Evolutionary conservation across 2,888 invertebrate species (phyloP), one percentile per base, ranked within the genome.

Genomic region (Omphaloscelis lunosa): DNA sequence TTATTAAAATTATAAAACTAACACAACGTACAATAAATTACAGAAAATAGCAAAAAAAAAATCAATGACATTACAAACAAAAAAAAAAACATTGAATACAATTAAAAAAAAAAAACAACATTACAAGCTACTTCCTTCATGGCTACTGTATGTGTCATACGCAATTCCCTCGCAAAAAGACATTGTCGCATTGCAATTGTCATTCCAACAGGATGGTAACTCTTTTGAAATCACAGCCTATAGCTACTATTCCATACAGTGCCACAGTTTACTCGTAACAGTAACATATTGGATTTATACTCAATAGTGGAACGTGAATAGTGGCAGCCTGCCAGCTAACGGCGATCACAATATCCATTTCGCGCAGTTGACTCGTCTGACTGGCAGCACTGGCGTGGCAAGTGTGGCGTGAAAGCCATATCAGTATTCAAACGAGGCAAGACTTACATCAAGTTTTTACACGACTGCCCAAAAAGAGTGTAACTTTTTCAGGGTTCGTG

Each of bases 281-380:
- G 85, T 85, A 78, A 84, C 85, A 84, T 82, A 78, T 84, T 84
- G 83, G 83, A 85, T 84, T 84, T 84, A 85, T 84, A 85, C 85
- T 78, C 75, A 58, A 72, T 82, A 85, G 78, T 82, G 72, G 79
- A 72, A 79, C 82, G 63, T 77, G 74, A 85, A 70, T 82, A 71
- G 85, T 84, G 85, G 84, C 84, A 84, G 61, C 1, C 70, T 82
- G 84, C 85, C 84, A 84, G 72, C 82, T 72, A 62, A 75, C 83
- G 65, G 69, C 85, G 82, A 82, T 85, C 85, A 85, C 84, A 84
- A 84, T 84, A 84, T 79, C 85, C 84, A 84, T 84, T 84, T 84
- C 84, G 82, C 56, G 70, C 75, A 84, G 82, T 85, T 84, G 84
- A 84, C 75, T 84, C 34, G 70, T 84, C 71, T 73, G 85, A 84